These are phyloP conservation scores for Oscheius myriophilus DNA, from an alignment of 2,888 invertebrate species.

Conservation along the genomic window DNA sequence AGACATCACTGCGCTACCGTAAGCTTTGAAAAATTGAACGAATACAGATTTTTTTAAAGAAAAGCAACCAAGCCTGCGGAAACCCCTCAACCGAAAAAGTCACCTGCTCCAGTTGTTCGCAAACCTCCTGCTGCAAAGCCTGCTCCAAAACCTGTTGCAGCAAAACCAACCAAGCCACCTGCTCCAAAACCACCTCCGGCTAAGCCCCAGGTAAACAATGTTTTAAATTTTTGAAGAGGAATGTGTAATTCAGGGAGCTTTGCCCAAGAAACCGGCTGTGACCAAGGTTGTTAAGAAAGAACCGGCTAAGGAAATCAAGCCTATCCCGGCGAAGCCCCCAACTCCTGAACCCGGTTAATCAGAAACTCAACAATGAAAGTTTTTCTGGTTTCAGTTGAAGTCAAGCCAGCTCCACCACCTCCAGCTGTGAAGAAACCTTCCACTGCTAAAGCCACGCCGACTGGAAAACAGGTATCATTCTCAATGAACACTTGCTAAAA, in stretches of 20 bases:
- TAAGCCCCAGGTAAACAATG: not conserved
- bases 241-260: not conserved
- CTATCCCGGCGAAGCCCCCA: not conserved
- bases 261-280: not conserved
- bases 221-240: not conserved
- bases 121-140: slow-evolving; percentile 1
- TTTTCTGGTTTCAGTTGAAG: not conserved
- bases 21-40: not conserved
- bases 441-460: not conserved
- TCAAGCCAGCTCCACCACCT: not conserved
- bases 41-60: not conserved
- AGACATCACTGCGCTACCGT: slow-evolving; percentile 21
- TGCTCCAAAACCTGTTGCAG: not conserved
- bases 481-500: not conserved
- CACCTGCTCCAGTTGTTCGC: slow-evolving; percentile 1
- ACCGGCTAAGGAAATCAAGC: not conserved
- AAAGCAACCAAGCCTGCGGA: not conserved
- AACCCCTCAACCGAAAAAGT: slow-evolving; percentile 8
- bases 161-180: not conserved
- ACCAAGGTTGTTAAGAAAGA: not conserved
- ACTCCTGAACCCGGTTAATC: not conserved
- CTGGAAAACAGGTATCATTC: not conserved
- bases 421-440: not conserved
- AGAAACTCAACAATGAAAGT: not conserved
- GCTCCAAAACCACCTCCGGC: not conserved